Evolutionary conservation across 2,888 invertebrate species (phyloP).

Genomic region (Nymphalis polychloros): DNA sequence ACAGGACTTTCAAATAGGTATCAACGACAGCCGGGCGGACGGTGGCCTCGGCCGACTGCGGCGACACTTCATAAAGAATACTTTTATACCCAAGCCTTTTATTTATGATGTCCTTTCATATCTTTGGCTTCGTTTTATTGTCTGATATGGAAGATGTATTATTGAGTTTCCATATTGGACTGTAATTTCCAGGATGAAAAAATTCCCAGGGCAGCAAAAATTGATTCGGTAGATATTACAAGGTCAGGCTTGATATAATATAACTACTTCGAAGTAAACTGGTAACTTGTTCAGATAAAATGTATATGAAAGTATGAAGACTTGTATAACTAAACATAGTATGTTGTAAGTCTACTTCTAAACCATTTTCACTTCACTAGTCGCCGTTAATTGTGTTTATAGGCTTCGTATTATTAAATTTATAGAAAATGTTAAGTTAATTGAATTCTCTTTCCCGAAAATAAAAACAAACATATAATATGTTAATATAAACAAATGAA

Average conservation of each 20-base stretch:
- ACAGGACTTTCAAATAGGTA: constrained; percentile 78
- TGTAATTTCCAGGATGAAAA: constrained; percentile 25
- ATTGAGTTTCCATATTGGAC: constrained; percentile 55
- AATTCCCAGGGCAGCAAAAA: constrained; percentile 11
- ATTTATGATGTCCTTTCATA: constrained; percentile 76
- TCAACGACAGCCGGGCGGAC: constrained; percentile 67
- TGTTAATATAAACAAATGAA: not conserved
- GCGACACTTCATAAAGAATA: constrained; percentile 80
- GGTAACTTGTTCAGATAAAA: too few relatives aligned
- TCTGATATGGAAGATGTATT: constrained; percentile 57
- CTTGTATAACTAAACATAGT: too few relatives aligned
- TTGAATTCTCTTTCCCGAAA: not conserved
- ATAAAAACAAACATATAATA: not conserved
- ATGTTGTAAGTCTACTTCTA: too few relatives aligned
- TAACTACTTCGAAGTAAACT: too few relatives aligned
- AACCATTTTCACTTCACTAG: too few relatives aligned
- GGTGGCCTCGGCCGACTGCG: constrained; percentile 56
- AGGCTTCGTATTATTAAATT: too few relatives aligned
- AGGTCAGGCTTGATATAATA: constrained; percentile 4
- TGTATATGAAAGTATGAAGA: too few relatives aligned
- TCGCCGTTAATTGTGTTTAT: too few relatives aligned
- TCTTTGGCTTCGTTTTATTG: constrained; percentile 71
- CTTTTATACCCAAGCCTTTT: constrained; percentile 79
- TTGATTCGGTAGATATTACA: not conserved
- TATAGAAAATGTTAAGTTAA: too few relatives aligned